Evolutionary conservation across 2,888 invertebrate species (phyloP), one percentile per base, ranked within the genome.

Genomic region (Eupithecia insigniata): DNA sequence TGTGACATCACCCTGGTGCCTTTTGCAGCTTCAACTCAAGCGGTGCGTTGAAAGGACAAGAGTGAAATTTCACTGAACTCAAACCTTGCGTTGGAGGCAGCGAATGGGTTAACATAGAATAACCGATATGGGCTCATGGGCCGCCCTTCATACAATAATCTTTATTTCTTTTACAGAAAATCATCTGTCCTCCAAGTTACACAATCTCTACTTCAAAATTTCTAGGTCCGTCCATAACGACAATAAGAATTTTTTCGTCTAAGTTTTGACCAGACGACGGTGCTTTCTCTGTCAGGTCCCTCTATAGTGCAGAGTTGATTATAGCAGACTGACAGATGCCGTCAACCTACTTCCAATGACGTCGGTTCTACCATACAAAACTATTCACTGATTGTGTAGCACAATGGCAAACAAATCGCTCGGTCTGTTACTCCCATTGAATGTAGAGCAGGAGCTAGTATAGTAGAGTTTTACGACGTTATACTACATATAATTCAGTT

Each of bases 391-490:
- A 74, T 69, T 71, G 71, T 74, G 66, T 61, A 69, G 71, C 64
- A 74, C 71, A 74, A 74, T 71, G 67, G 51, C 71, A 72, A 74
- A 74, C 71, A 74, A 74, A 71, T 74, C 69, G 69, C 58, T 64
- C 16, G 67, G 60, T 66, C 69, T 46, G 71, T 55, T 60, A 70
- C 71, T 69, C 66, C 69, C 69, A 73, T 64, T 73, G 67, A 73
- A 26, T 34, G 26, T 67, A 74, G 69, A 1, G 18, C 51, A n/a
- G 26, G 71, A 71, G 71, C 62, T 16, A 12, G n/a, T 26, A 58
- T 10, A 14, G 36, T 22, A 51, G 8, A 34, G 30, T 10, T 22
- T n/a, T 32, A n/a, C n/a, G 2, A 61, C 8, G 39, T 8, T 18
- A 30, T 8, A 51, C 22, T 51, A 51, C 0, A 43, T 51, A n/a